phyloP scores from a whole-genome alignment of 2,888 invertebrate species.

The Heliconius aoede region DNA sequence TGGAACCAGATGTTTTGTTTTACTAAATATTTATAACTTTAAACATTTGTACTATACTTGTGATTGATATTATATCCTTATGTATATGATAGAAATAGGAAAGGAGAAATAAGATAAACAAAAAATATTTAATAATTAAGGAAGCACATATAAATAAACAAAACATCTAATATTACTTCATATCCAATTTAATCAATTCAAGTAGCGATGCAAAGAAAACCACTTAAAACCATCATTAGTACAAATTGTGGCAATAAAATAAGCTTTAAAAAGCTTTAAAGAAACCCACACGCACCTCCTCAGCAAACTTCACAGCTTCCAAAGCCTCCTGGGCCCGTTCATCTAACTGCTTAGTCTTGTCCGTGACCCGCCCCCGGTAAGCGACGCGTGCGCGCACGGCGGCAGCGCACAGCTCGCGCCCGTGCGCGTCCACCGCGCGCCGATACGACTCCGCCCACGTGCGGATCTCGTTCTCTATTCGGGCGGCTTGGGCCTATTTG shows the following conservation, averaged over 20 bases:
- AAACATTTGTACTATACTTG: no score
- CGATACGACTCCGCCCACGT: slow-evolving; percentile 86
- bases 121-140: no score
- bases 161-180: no score
- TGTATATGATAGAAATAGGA: no score
- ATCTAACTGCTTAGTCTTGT: slow-evolving; percentile 73
- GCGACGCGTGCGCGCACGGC: slow-evolving; percentile 79
- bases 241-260: neutral
- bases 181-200: no score
- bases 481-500: slow-evolving; percentile 67
- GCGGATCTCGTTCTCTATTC: slow-evolving; percentile 85
- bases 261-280: neutral
- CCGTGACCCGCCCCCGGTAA: slow-evolving; percentile 72
- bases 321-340: slow-evolving; percentile 82
- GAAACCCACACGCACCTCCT: slow-evolving; percentile 68
- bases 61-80: no score
- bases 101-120: no score
- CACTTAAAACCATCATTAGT: neutral
- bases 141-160: no score
- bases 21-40: no score
- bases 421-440: slow-evolving; percentile 85
- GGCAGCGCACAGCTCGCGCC: slow-evolving; percentile 79
- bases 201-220: no score
- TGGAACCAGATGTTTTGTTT: slow-evolving; percentile 52
- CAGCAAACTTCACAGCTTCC: slow-evolving; percentile 85